phyloP scores from a whole-genome alignment of 2,797 vertebrate species.

The Choloepus didactylus region DNA sequence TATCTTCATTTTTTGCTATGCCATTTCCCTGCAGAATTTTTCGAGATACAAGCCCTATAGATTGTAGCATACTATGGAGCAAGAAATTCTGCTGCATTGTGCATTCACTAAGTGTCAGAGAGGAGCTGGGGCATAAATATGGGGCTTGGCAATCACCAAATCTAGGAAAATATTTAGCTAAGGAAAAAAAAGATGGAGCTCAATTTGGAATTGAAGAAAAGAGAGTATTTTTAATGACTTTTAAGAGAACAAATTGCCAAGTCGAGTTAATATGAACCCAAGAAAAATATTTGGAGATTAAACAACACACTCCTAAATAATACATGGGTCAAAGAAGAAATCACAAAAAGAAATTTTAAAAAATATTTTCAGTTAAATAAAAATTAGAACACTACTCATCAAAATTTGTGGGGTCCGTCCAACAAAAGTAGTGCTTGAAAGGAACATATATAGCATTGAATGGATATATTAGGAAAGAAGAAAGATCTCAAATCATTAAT shows the following conservation, averaged over 20 bases:
- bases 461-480: too few relatives aligned
- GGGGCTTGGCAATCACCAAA: neutral
- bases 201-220: slow-evolving; percentile 9
- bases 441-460: too few relatives aligned
- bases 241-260: slow-evolving; percentile 63
- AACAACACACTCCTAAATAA: too few relatives aligned
- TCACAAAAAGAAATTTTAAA: too few relatives aligned
- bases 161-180: neutral
- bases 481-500: too few relatives aligned
- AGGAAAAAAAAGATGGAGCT: neutral
- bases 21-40: neutral
- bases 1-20: neutral
- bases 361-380: too few relatives aligned
- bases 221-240: neutral
- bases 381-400: too few relatives aligned
- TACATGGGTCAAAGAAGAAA: too few relatives aligned
- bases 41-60: neutral
- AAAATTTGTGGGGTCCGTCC: too few relatives aligned
- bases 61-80: neutral
- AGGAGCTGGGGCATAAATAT: neutral
- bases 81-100: accelerated
- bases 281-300: slow-evolving; percentile 41
- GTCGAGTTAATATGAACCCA: slow-evolving; percentile 66
- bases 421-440: too few relatives aligned
- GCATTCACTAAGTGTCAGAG: neutral